Evolutionary conservation across 2,797 vertebrate genomes (phyloP).

Genomic region (Halcyon badia): DNA sequence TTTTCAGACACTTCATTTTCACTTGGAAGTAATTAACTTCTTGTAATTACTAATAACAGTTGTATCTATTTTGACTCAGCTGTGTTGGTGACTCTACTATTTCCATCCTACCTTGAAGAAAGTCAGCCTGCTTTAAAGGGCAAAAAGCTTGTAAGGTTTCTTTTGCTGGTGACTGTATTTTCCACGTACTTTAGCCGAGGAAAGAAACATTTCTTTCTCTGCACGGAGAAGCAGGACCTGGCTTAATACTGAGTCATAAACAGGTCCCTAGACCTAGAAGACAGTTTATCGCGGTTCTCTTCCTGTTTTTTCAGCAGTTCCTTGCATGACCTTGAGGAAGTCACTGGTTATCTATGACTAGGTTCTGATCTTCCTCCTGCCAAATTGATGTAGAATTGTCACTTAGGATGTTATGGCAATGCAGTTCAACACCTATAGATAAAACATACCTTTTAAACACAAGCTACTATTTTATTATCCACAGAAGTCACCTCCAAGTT

Average conservation of each 20-base stretch:
- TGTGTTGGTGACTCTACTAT: not conserved
- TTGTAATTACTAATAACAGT: not conserved
- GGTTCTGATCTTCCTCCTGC: not conserved
- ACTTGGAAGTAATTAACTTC: not conserved
- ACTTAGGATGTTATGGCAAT: not conserved
- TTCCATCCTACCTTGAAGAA: not conserved
- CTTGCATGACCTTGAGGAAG: not conserved
- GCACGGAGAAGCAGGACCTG: not conserved
- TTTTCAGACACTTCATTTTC: not conserved
- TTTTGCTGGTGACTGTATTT: not conserved
- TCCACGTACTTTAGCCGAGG: not conserved
- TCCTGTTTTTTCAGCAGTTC: not conserved
- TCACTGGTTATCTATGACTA: not conserved
- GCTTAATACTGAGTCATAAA: not conserved
- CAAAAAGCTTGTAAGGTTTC: not conserved
- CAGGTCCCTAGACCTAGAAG: rapidly evolving
- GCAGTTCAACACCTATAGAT: not conserved
- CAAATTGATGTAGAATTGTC: not conserved
- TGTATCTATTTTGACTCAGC: not conserved
- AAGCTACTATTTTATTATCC: not conserved
- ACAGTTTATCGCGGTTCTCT: not conserved
- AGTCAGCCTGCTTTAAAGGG: not conserved
- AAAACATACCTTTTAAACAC: not conserved
- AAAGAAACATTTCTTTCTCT: not conserved
- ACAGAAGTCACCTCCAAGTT: not conserved